A percentile compares a stretch with the other conserved stretches of the same genome.
Evolutionary conservation across 2,113 vertebrate genomes (phyloP).

Genomic region (Elanoides forficatus): DNA sequence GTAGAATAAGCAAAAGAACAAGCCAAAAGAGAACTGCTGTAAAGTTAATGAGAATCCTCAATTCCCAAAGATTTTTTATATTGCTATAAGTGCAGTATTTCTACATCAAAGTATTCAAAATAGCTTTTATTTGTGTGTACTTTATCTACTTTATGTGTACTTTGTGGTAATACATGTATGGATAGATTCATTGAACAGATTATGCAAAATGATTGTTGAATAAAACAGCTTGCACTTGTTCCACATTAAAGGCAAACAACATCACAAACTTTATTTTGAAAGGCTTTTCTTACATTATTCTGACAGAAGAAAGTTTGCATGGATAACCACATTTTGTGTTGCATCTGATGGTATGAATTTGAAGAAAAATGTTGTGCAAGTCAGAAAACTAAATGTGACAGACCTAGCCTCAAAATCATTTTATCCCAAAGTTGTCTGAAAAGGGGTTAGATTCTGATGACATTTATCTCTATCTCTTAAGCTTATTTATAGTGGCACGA

Average conservation of each 20-base stretch:
- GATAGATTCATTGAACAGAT: neutral
- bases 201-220: neutral
- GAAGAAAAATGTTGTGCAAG: neutral
- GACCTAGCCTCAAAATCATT: neutral
- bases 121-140: neutral
- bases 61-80: neutral
- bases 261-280: neutral
- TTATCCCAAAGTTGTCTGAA: neutral
- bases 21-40: neutral
- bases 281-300: neutral
- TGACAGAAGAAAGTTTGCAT: neutral
- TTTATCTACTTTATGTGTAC: neutral
- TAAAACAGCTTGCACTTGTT: neutral
- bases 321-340: neutral
- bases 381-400: neutral
- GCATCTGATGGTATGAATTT: neutral
- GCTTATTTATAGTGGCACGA: neutral
- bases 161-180: neutral
- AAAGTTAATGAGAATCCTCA: neutral
- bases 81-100: neutral
- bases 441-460: neutral
- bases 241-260: neutral
- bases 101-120: neutral
- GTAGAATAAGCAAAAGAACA: neutral
- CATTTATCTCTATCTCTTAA: neutral